These are phyloP conservation scores for Arizona elegans DNA, from an alignment of 2,113 vertebrate species.

Conservation along the genomic window DNA sequence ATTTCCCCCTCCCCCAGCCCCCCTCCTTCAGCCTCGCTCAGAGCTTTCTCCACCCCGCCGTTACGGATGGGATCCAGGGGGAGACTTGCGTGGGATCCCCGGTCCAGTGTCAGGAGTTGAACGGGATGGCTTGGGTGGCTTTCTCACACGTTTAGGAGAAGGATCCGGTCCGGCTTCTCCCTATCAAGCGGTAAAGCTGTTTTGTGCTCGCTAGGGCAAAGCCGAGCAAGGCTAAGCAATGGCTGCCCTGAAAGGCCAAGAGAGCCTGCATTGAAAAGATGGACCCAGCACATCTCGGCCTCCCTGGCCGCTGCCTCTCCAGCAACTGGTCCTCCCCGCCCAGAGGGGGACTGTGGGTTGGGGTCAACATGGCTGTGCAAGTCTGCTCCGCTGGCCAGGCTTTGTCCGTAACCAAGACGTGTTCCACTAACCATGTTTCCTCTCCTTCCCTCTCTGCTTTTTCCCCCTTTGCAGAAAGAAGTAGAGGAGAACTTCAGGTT, in stretches of 20 bases:
- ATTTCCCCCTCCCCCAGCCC: too few species aligned
- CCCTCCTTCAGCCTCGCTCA: background rate
- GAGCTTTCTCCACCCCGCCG: background rate
- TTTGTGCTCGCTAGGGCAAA: background rate
- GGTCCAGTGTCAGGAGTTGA: background rate
- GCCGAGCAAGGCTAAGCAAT: background rate
- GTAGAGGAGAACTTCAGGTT: slow-evolving; percentile 88
- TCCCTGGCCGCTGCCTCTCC: background rate
- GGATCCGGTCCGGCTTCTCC: too few species aligned
- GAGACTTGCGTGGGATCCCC: background rate
- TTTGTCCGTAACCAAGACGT: slow-evolving; percentile 23
- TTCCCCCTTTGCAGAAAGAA: slow-evolving; percentile 76
- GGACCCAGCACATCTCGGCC: background rate
- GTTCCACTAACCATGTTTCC: slow-evolving; percentile 61
- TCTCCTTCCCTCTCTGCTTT: slow-evolving; percentile 51
- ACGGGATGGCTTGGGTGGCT: background rate
- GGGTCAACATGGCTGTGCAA: background rate
- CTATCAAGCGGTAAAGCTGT: fast-evolving
- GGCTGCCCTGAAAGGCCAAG: too few species aligned
- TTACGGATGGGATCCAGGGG: fast-evolving
- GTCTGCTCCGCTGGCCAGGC: slow-evolving; percentile 22
- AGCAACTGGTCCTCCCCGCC: background rate
- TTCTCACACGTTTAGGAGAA: background rate
- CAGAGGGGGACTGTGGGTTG: background rate
- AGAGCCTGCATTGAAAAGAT: too few species aligned